Conservation (phyloP, 2,888 invertebrate genomes). For the Scelioninae gen. 1 region DNA sequence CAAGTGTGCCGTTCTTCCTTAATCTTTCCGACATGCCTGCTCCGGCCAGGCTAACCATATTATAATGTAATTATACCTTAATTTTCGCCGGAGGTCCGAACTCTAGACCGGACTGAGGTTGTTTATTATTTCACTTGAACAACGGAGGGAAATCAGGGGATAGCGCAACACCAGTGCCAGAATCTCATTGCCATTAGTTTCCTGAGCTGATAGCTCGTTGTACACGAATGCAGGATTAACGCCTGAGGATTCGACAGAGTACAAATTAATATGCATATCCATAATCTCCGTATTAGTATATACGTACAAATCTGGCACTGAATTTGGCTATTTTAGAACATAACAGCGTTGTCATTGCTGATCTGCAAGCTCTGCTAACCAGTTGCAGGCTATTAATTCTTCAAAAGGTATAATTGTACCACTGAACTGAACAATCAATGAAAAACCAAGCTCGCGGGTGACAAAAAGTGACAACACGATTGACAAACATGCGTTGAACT, state of each 20-base stretch:
- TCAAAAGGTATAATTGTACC: too few species aligned
- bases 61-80: slow-evolving; percentile 75
- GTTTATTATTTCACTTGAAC: slow-evolving; percentile 69
- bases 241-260: slow-evolving; percentile 73
- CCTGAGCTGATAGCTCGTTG: slow-evolving; percentile 76
- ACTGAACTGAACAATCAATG: too few species aligned
- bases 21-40: too few species aligned
- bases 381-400: too few species aligned
- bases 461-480: too few species aligned
- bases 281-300: slow-evolving; percentile 59
- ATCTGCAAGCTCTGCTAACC: too few species aligned
- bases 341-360: slow-evolving; percentile 32
- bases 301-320: slow-evolving; percentile 56
- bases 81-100: slow-evolving; percentile 72
- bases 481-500: too few species aligned
- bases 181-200: slow-evolving; percentile 79
- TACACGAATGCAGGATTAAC: slow-evolving; percentile 75
- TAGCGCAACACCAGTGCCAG: slow-evolving; percentile 71
- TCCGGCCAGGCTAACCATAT: too few species aligned
- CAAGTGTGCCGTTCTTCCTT: too few species aligned
- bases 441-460: too few species aligned
- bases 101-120: slow-evolving; percentile 59
- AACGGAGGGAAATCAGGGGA: slow-evolving; percentile 48
- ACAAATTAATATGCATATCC: slow-evolving; percentile 69
- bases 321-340: slow-evolving; percentile 30